Evolutionary conservation across 2,113 vertebrate genomes (phyloP), one percentile per base, ranked within the genome.

Genomic region (Trichomycterus rosablanca): DNA sequence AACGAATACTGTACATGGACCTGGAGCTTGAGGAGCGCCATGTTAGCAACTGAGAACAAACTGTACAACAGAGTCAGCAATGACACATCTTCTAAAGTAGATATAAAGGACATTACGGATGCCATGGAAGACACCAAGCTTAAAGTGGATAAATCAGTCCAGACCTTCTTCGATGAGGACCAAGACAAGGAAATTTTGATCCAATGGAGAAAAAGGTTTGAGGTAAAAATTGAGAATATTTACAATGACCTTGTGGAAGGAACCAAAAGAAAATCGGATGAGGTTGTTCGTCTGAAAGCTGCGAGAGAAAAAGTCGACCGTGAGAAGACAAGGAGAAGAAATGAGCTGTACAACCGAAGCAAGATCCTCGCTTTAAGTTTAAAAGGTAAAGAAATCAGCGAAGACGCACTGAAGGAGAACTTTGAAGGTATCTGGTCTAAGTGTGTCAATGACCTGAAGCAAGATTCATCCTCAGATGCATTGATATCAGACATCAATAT

Each of bases 21-120:
- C 1, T 74, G 63, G 56, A 19, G 20, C 5, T 68, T 87, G 4
- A 77, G 83, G 15, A 9, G 67, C n/a, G 59, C 74, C 8, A 4
- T 83, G 59, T 67, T 82, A 4, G 54, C 76, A 3, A 7, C 77
- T 19, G 72, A 85, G 7, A 75, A 68, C 32, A 71, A 78, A 7
- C 62, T 87, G 28, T 59, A 30, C 5, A 80, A 74, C 2, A 65
- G 46, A 32, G 46, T 85, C 59, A 68, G 24, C 15, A 83, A 83
- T 7, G 62, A 61, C 39, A 12, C 3, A 5, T 35, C 53, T 1
- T 1, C 56, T 19, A 26, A 59, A 16, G n/a, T 68, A 19, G 5
- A 60, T 0, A 4, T 56, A 35, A 39, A 35, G 1, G 12, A 53
- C 30, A 49, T 79, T 2, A 48, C 69, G 6, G 7, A 2, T 0